phyloP scores from a whole-genome alignment of 2,888 invertebrate genomes.

The Embidobia sp. region DNA sequence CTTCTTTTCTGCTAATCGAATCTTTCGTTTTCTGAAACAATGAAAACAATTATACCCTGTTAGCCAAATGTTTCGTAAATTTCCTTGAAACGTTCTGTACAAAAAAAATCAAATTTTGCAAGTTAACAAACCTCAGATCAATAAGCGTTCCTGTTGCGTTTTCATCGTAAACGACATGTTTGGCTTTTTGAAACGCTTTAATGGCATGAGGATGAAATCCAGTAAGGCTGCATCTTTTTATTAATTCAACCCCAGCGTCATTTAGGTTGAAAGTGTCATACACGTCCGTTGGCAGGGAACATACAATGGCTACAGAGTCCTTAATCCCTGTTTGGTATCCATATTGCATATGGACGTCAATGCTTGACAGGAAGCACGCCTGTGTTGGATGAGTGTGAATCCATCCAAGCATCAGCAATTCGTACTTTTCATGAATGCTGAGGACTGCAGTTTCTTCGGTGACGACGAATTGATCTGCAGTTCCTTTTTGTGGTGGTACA shows the following conservation, averaged over 20 bases:
- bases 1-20: no score
- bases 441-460: background rate
- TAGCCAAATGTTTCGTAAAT: no score
- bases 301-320: background rate
- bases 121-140: background rate
- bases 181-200: background rate
- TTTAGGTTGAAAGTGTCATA: background rate
- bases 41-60: no score
- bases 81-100: no score
- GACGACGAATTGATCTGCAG: background rate
- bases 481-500: background rate
- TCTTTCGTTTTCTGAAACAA: no score
- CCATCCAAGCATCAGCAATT: background rate
- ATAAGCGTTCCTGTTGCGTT: background rate
- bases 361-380: background rate
- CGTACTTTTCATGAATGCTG: background rate
- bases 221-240: background rate
- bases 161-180: background rate
- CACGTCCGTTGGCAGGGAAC: background rate
- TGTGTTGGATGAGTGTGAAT: constrained; percentile 1
- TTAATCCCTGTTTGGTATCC: background rate
- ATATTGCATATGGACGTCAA: background rate
- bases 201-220: background rate
- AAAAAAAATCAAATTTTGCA: no score
- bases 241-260: background rate